Base-by-base conservation (phyloP, 1,140 invertebrate genomes). In the Macrobrachium nipponense region DNA sequence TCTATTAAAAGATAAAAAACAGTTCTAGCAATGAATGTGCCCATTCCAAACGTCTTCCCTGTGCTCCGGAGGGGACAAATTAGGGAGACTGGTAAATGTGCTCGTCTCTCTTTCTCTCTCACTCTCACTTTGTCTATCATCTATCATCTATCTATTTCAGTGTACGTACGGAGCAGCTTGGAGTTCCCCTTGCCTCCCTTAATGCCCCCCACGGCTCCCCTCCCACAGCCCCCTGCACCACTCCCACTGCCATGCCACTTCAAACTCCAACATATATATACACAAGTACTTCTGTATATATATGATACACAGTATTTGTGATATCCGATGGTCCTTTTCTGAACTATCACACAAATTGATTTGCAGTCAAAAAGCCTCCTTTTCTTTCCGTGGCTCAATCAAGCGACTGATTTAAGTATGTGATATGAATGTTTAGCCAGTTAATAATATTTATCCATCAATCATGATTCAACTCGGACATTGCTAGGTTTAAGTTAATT, bases 31-130 rank as follows among this genome's bases (percentile, higher is more conserved):
- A 58, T 51, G 58, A 60, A 58, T 78, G 76, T 86, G 83, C 83
- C 83, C 83, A 86, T 86, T 86, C 83, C 83, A 86, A 86, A 86
- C 83, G 83, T 86, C 83, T 86, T 86, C 83, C 83, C 83, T 83
- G 81, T 83, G 81, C 81, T 83, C 81, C 72, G 80, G 80, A 76
- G 72, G 81, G 81, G 81, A 83, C 73, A 70, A 83, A 75, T 51
- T 78, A 85, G 75, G 82, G 75, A 68, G 82, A 85, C 82, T 78
- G 58, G 43, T 44, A 68, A 23, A 85, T 27, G 68, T 44, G 58
- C 59, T 36, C 36, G 44, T 68, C 66, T 66, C 79, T 64, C 17
- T 64, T 64, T 44, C 59, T 44, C 44, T 76, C 18, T 76, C 51
- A 51, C 51, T 51, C 0, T 51, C n/a, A n/a, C n/a, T n/a, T n/a